phyloP scores from a whole-genome alignment of 2,888 invertebrate species.

The Odontothrips loti region DNA sequence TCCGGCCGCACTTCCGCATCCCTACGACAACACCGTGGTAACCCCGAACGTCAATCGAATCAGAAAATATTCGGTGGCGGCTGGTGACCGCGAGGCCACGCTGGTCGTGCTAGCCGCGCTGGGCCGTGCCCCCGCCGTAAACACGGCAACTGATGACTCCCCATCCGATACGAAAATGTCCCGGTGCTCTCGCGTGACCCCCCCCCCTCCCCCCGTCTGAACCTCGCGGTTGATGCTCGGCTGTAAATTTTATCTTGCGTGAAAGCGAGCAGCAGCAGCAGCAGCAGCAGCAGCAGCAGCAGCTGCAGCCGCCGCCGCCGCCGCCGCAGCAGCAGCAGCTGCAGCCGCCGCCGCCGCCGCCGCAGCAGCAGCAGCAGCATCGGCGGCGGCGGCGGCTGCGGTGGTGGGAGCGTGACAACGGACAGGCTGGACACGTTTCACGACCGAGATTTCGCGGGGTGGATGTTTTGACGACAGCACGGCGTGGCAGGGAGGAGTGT shows the following conservation, averaged over 20 bases:
- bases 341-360: too few relatives aligned
- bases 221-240: neutral
- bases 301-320: too few relatives aligned
- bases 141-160: constrained; percentile 6
- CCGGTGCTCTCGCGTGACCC: neutral
- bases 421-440: constrained; percentile 27
- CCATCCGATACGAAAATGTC: neutral
- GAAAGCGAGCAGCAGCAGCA: neutral
- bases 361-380: too few relatives aligned
- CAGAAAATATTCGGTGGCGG: too few relatives aligned
- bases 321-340: neutral
- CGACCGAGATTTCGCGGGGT: neutral
- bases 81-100: neutral
- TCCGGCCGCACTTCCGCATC: neutral
- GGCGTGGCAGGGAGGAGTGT: constrained; percentile 30
- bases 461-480: neutral
- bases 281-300: neutral
- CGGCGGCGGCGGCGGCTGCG: too few relatives aligned
- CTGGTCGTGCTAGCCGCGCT: neutral
- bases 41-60: too few relatives aligned
- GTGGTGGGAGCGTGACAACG: neutral
- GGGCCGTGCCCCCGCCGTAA: neutral
- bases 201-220: neutral
- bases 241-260: constrained; percentile 24
- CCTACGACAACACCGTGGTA: too few relatives aligned